Percentiles rank a stretch among this genome's conserved stretches.
These are phyloP conservation scores for Arnoldichthys spilopterus DNA, from an alignment of 2,797 vertebrate species.

Conservation along the genomic window DNA sequence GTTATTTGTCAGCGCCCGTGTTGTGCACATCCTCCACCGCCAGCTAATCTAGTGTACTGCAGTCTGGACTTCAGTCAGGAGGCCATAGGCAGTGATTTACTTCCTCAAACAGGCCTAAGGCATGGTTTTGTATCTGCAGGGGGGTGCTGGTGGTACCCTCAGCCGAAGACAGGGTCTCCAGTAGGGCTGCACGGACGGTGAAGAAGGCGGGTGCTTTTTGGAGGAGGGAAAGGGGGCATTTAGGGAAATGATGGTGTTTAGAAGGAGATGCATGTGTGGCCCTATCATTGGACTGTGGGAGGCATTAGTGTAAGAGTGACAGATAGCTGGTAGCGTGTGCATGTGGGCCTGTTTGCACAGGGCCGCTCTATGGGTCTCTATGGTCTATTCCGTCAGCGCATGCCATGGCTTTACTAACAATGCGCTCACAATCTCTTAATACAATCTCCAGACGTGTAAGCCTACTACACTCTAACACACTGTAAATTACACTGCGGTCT, in stretches of 20 bases:
- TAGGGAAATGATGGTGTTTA: slow-evolving; percentile 74
- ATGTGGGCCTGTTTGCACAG: slow-evolving; percentile 27
- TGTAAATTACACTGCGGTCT: slow-evolving; percentile 62
- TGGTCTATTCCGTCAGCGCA: slow-evolving; percentile 53
- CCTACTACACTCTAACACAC: slow-evolving; percentile 37
- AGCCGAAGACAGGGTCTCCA: neutral
- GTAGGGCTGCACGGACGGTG: neutral
- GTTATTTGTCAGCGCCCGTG: slow-evolving; percentile 83
- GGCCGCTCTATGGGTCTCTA: slow-evolving; percentile 48
- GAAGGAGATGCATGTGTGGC: slow-evolving; percentile 60
- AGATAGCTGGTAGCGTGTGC: slow-evolving; percentile 34
- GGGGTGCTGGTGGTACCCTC: neutral
- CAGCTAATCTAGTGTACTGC: slow-evolving; percentile 79
- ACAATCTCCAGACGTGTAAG: slow-evolving; percentile 57
- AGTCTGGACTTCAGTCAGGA: slow-evolving; percentile 72
- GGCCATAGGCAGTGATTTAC: slow-evolving; percentile 60
- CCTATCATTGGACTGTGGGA: slow-evolving; percentile 33
- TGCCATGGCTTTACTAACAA: slow-evolving; percentile 35
- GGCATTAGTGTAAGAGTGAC: slow-evolving; percentile 31
- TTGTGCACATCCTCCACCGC: slow-evolving; percentile 54
- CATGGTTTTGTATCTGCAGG: slow-evolving; percentile 20
- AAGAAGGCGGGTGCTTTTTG: neutral
- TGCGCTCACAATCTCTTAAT: slow-evolving; percentile 52
- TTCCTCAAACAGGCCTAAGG: slow-evolving; percentile 35
- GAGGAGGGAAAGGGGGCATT: slow-evolving; percentile 56